Base-by-base conservation (phyloP, 1,140 invertebrate species). In the Pogonognathellus flavescens region DNA sequence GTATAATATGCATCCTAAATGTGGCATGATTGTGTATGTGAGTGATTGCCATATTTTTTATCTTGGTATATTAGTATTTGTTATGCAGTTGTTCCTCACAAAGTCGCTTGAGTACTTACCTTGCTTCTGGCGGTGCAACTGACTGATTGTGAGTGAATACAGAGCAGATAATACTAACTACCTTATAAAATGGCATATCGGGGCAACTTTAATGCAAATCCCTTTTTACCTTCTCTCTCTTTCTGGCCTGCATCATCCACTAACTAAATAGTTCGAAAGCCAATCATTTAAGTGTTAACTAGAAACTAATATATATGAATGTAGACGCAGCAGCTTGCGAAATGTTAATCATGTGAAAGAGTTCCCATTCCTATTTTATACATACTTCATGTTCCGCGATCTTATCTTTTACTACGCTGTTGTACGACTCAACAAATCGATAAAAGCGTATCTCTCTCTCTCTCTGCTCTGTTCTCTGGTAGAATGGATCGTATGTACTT, bases 71-170 rank as follows among this genome's bases (percentile, higher is more conserved):
- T 76, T 76, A 49, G 25, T 13, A 1, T 41, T 25, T 41, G 25
- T 76, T 72, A 41, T 16, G 16, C 41, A 16, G n/a, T 76, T 50
- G 22, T 25, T 16, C 4, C 14, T 41, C 16, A 9, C 70, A 76
- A 76, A 70, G 62, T 70, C 62, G 62, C 25, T 70, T 13, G 41
- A 25, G 25, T 76, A 31, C 70, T 31, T 49, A 50, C 70, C 14
- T 76, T 13, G 70, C 70, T 76, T 76, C 70, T 76, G 70, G 70
- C 70, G 70, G 70, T 76, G 11, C 70, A 76, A 76, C 70, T 76
- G 66, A 62, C 10, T 25, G 62, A 66, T 57, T 13, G 53, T 14
- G 53, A 57, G 53, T 14, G 11, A 13, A 14, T 57, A 57, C 53
- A n/a, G 11, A 57, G 11, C 53, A 57, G 53, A 41, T 41, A 41